Conservation (phyloP, 2,888 invertebrate genomes). For the Nomada flava region DNA sequence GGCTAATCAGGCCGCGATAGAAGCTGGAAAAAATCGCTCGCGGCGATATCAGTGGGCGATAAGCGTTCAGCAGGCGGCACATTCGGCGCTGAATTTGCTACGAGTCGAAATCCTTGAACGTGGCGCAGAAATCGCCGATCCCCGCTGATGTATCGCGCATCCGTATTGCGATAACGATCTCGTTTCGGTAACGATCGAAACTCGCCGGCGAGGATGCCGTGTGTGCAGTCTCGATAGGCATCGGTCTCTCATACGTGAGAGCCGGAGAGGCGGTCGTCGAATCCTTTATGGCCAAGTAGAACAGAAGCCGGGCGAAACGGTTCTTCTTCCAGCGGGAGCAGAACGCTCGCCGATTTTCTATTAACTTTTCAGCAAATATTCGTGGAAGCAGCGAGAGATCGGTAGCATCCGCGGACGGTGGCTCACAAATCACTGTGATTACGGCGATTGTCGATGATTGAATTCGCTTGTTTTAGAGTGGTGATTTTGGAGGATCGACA, state of each 20-base stretch:
- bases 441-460: constrained; percentile 44
- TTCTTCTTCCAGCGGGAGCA: constrained; percentile 48
- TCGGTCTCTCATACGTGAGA: constrained; percentile 62
- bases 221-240: constrained; percentile 64
- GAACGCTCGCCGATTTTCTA: constrained; percentile 24
- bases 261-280: constrained; percentile 31
- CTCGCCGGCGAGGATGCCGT: constrained; percentile 54
- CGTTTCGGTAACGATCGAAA: constrained; percentile 72
- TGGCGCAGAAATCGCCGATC: constrained; percentile 70
- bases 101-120: constrained; percentile 66
- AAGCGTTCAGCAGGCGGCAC: constrained; percentile 19
- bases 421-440: constrained; percentile 55
- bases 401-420: constrained; percentile 4
- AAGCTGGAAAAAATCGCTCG: constrained; percentile 22
- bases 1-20: constrained; percentile 44
- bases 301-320: constrained; percentile 56
- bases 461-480: constrained; percentile 54
- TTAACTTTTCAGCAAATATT: constrained; percentile 46
- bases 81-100: constrained; percentile 60
- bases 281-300: constrained; percentile 62
- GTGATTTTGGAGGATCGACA: constrained; percentile 38
- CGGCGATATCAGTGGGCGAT: constrained; percentile 40
- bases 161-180: constrained; percentile 82
- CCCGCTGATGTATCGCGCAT: constrained; percentile 80
- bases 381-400: neutral